phyloP scores from a whole-genome alignment of 30 jellyfish, hydroid and myxozoan genomes.

The Turritopsis dohrnii region DNA sequence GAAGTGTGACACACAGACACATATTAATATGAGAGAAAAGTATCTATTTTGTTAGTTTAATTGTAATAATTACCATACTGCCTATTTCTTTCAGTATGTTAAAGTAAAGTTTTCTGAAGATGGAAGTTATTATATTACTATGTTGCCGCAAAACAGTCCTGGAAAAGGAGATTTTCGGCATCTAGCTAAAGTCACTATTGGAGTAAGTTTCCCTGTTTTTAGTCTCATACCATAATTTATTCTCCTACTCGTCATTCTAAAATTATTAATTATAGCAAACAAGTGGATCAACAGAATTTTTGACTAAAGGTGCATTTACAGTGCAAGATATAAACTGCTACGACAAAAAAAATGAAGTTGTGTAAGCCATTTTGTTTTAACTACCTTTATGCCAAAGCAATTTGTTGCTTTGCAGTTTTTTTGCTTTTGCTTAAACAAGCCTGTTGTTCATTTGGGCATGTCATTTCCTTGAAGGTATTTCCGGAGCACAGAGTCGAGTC shows the following conservation, averaged over 20 bases:
- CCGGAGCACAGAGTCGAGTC: conserved; percentile 66
- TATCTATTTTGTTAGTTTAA: too few species aligned
- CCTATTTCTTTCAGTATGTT: conserved; percentile 52
- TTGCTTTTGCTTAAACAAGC: background rate
- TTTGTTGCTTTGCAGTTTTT: background rate
- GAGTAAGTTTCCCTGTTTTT: background rate
- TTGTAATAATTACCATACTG: background rate
- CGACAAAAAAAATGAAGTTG: conserved; percentile 14
- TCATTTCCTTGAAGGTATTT: conserved; percentile 41
- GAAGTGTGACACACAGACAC: too few species aligned
- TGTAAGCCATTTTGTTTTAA: conserved; percentile 23
- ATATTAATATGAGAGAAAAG: too few species aligned
- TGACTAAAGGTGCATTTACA: conserved; percentile 26
- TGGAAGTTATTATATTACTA: conserved; percentile 69
- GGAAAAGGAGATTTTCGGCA: conserved; percentile 68
- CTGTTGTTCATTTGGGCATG: background rate
- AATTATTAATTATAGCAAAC: background rate
- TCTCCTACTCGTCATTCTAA: background rate
- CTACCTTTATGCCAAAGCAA: background rate
- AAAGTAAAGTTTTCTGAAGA: conserved; percentile 79
- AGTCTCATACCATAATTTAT: too few species aligned
- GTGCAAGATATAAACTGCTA: conserved; percentile 43
- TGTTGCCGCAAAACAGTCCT: conserved; percentile 52
- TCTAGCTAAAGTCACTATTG: conserved; percentile 35
- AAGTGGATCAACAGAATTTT: conserved; percentile 1